Conservation (phyloP, 2,113 vertebrate genomes). For the Corythaixoides concolor region DNA sequence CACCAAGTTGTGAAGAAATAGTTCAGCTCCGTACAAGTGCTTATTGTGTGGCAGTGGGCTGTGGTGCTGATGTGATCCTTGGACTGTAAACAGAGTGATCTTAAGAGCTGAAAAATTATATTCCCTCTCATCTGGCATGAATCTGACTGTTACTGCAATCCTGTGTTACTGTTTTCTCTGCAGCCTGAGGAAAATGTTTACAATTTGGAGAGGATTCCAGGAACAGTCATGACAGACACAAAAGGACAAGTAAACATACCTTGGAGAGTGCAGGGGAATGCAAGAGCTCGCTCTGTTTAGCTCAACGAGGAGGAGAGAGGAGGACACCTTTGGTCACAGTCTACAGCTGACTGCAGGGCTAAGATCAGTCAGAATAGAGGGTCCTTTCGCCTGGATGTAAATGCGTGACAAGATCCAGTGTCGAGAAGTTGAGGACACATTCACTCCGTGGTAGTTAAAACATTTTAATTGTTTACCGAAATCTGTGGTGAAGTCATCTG, state of each 20-base stretch:
- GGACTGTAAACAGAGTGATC: not conserved
- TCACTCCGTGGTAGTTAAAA: not conserved
- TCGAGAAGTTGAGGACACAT: not conserved
- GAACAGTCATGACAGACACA: conserved; percentile 15
- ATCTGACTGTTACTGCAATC: not conserved
- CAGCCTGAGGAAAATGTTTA: conserved; percentile 19
- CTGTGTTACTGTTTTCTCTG: conserved; percentile 4
- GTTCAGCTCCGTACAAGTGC: not conserved
- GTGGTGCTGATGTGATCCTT: not conserved
- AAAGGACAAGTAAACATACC: conserved; percentile 48
- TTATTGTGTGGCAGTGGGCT: not conserved
- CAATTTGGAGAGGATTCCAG: conserved; percentile 38
- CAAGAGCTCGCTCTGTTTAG: not conserved
- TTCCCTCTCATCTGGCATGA: conserved; percentile 14
- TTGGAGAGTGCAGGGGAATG: not conserved
- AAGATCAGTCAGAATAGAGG: not conserved
- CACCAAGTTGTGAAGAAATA: not conserved
- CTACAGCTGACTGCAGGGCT: not conserved
- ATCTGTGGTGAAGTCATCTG: not conserved
- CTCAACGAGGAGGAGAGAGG: not conserved
- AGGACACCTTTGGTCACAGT: not conserved
- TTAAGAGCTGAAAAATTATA: conserved; percentile 21
- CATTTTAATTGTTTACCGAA: not conserved
- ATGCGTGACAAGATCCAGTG: not conserved
- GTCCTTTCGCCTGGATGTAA: not conserved